A percentile compares a stretch with the other conserved stretches of the same genome.
phyloP scores from a whole-genome alignment of 2,888 invertebrate genomes.

The Sinelater perroti region DNA sequence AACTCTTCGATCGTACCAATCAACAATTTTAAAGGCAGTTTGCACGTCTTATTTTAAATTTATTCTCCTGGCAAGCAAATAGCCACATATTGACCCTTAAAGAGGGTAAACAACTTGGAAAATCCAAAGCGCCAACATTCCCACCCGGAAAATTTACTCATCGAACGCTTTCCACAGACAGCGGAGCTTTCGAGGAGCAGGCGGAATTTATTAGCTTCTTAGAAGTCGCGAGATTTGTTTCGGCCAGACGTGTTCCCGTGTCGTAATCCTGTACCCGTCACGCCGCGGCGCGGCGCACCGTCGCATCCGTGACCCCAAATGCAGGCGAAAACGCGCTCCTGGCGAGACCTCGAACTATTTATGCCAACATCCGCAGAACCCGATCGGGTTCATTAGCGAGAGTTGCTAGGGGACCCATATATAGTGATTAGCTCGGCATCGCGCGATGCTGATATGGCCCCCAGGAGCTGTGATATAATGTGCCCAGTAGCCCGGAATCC shows the following conservation, averaged over 20 bases:
- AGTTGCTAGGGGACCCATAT: slow-evolving; percentile 15
- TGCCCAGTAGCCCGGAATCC: too few species aligned
- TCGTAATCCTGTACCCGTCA: slow-evolving; percentile 14
- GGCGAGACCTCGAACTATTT: neutral
- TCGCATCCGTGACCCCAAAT: too few species aligned
- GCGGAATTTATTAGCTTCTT: slow-evolving; percentile 12
- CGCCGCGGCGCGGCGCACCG: neutral
- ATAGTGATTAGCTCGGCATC: slow-evolving; percentile 18
- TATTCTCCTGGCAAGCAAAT: too few species aligned
- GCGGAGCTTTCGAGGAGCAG: slow-evolving; percentile 12
- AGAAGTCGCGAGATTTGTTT: slow-evolving; percentile 15
- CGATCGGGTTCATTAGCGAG: slow-evolving; percentile 22
- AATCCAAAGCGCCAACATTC: slow-evolving; percentile 7
- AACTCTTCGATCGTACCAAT: too few species aligned
- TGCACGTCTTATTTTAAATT: too few species aligned
- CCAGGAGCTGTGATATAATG: slow-evolving; percentile 7
- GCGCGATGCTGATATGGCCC: slow-evolving; percentile 5
- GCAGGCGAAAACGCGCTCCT: neutral
- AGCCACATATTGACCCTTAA: neutral
- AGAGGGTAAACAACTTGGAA: neutral
- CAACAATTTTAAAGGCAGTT: too few species aligned
- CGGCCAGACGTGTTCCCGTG: slow-evolving; percentile 13
- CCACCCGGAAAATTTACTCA: neutral
- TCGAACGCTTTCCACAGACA: slow-evolving; percentile 14
- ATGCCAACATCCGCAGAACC: slow-evolving; percentile 8